These are phyloP conservation scores for Philypnodon macrostomus DNA, from an alignment of 2,797 vertebrate species.

Conservation along the genomic window DNA sequence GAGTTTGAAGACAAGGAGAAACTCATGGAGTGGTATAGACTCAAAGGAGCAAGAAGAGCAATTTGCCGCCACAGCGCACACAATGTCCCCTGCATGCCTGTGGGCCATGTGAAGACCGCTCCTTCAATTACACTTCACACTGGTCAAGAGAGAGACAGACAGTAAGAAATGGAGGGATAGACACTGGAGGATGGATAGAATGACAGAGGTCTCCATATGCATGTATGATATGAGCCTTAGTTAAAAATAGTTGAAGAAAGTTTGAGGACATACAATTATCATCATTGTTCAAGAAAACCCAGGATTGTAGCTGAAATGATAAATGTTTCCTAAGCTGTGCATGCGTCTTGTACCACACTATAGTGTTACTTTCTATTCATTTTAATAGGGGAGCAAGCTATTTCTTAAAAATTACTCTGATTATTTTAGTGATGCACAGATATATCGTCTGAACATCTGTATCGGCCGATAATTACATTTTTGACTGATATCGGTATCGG, in stretches of 20 bases:
- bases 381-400: too few species aligned
- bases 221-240: constrained; percentile 11
- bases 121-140: constrained; percentile 76
- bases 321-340: too few species aligned
- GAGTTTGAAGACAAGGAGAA: constrained; percentile 47
- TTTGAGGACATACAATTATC: constrained; percentile 4
- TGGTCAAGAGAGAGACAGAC: constrained; percentile 58
- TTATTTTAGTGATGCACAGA: too few species aligned
- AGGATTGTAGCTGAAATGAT: too few species aligned
- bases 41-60: constrained; percentile 71
- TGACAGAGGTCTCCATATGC: constrained; percentile 15
- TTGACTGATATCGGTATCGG: too few species aligned
- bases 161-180: constrained; percentile 27
- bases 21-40: constrained; percentile 61
- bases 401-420: too few species aligned
- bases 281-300: background rate
- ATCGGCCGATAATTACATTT: too few species aligned
- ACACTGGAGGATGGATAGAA: constrained; percentile 24
- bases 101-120: constrained; percentile 74
- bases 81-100: constrained; percentile 75
- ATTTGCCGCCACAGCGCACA: constrained; percentile 78
- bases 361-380: too few species aligned
- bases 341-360: too few species aligned
- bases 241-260: background rate
- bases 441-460: too few species aligned